These are phyloP conservation scores for Hexactinellida sp. DNA, from an alignment of 37 sponge, comb jelly and placozoan genomes.

Conservation along the genomic window DNA sequence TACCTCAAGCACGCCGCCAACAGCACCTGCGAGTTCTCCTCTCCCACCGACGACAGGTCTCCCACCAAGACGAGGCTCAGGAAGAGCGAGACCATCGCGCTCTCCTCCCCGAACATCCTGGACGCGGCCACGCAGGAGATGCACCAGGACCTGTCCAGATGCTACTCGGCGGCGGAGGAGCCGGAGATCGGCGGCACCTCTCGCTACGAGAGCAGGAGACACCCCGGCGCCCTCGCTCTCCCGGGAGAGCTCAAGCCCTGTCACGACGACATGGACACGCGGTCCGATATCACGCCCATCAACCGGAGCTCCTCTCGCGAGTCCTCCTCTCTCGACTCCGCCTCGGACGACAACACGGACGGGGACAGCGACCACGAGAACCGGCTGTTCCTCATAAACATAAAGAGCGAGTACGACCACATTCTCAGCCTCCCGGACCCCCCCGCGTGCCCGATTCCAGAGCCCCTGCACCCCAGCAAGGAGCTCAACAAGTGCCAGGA, in stretches of 20 bases:
- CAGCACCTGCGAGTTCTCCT: not conserved
- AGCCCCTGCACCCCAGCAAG: not conserved
- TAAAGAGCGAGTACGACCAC: constrained; percentile 5
- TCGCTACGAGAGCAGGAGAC: constrained; percentile 15
- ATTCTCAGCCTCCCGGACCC: not conserved
- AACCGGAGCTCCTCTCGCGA: not conserved
- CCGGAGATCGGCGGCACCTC: not conserved
- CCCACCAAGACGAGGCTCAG: not conserved
- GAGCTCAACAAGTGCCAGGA: not conserved
- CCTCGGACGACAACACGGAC: not conserved
- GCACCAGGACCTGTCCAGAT: not conserved
- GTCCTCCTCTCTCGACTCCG: not conserved
- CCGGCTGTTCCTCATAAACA: not conserved
- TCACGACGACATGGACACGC: not conserved
- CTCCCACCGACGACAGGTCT: not conserved
- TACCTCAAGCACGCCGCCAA: not conserved
- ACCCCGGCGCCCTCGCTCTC: not conserved
- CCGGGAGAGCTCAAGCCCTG: not conserved
- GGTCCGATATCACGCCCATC: not conserved
- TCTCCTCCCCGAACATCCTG: not conserved
- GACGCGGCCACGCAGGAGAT: not conserved
- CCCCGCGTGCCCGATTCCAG: not conserved
- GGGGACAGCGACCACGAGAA: not conserved
- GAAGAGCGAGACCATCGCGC: not conserved
- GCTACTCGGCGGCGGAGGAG: not conserved